Percentiles rank a stretch among this genome's conserved stretches.
These are phyloP conservation scores for Lymantria monacha DNA, from an alignment of 2,888 invertebrate genomes.

Conservation along the genomic window DNA sequence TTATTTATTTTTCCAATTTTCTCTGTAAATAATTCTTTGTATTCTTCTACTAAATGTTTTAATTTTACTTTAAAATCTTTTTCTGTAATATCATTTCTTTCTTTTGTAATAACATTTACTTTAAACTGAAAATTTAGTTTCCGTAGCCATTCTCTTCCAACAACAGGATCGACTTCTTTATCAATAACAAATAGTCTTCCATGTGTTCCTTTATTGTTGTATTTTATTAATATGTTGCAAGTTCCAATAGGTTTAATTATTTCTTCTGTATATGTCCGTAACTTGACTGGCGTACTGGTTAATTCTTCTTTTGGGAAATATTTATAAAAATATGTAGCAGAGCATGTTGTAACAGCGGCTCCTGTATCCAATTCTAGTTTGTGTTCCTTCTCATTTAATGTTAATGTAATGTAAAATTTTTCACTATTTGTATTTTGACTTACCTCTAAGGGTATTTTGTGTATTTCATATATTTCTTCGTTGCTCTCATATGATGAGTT, in stretches of 20 bases:
- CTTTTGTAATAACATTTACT: constrained; percentile 9
- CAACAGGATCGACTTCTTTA: constrained; percentile 13
- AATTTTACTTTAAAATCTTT: constrained; percentile 12
- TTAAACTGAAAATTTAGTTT: constrained; percentile 14
- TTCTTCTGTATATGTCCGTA: constrained; percentile 12
- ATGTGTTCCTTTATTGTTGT: not conserved
- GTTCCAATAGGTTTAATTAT: constrained; percentile 6
- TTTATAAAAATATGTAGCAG: constrained; percentile 2
- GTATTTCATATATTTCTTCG: constrained; percentile 6
- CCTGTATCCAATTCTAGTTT: constrained; percentile 9
- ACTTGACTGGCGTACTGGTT: constrained; percentile 1
- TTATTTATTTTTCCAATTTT: constrained; percentile 1
- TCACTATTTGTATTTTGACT: not conserved
- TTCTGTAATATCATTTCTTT: constrained; percentile 4
- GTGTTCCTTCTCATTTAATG: constrained; percentile 4
- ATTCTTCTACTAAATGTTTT: constrained; percentile 7
- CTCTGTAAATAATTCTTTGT: not conserved
- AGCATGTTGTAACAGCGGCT: constrained; percentile 16
- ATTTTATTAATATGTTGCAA: not conserved
- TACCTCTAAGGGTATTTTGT: constrained; percentile 2
- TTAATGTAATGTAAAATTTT: constrained; percentile 3
- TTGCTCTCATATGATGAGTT: no score
- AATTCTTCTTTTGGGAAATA: not conserved
- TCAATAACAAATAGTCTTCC: constrained; percentile 2
- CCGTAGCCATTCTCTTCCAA: constrained; percentile 16